A percentile compares a stretch with the other conserved stretches of the same genome.
Evolutionary conservation across 2,113 vertebrate genomes (phyloP).

Genomic region (Indri indri): DNA sequence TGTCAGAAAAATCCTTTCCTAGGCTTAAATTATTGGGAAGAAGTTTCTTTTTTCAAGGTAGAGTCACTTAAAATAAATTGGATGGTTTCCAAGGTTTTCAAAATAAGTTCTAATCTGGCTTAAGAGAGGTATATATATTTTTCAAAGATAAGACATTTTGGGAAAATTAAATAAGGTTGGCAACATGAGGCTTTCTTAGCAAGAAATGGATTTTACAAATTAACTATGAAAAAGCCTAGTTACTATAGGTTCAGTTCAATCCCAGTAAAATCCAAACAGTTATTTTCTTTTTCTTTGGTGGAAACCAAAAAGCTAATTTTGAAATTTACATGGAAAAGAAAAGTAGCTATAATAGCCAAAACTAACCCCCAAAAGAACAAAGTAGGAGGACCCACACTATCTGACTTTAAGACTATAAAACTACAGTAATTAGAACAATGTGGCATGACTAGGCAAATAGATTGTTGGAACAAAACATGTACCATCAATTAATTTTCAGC

Average conservation of each 20-base stretch:
- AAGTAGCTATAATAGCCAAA: neutral
- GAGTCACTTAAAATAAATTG: slow-evolving; percentile 66
- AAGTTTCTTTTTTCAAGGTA: slow-evolving; percentile 41
- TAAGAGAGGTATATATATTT: slow-evolving; percentile 48
- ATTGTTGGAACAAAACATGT: neutral
- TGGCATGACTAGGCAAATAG: neutral
- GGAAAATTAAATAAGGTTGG: slow-evolving; percentile 8
- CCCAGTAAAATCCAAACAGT: neutral
- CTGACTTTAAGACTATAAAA: neutral
- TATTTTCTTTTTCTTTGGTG: neutral
- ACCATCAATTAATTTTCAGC: neutral
- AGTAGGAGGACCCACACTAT: neutral
- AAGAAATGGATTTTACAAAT: slow-evolving; percentile 53
- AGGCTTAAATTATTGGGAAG: slow-evolving; percentile 47
- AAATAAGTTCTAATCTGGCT: slow-evolving; percentile 66
- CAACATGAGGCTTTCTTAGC: slow-evolving; percentile 41
- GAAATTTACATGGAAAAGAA: slow-evolving; percentile 17
- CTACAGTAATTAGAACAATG: neutral
- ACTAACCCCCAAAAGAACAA: neutral
- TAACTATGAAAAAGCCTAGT: slow-evolving; percentile 8
- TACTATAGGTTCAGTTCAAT: neutral
- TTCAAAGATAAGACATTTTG: slow-evolving; percentile 48
- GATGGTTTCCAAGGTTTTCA: slow-evolving; percentile 64
- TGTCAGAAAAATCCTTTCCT: slow-evolving; percentile 51
- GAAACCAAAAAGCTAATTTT: neutral